Evolutionary conservation across 2,113 vertebrate species (phyloP).

Genomic region (Saccopteryx bilineata): DNA sequence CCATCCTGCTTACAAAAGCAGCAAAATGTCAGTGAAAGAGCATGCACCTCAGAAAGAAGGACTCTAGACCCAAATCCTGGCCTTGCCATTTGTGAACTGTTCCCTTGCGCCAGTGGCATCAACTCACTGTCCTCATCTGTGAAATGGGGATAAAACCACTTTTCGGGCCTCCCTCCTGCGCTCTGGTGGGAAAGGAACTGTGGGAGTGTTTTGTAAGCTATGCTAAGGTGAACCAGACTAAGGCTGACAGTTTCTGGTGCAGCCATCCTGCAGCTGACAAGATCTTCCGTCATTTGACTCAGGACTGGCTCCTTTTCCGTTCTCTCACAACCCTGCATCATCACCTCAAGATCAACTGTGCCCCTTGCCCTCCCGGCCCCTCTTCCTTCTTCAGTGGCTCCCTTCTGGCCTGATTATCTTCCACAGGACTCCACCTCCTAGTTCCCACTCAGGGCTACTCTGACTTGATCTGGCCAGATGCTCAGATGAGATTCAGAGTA

Average conservation of each 20-base stretch:
- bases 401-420: neutral
- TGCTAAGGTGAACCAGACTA: neutral
- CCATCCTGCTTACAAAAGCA: neutral
- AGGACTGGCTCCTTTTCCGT: neutral
- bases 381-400: neutral
- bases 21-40: neutral
- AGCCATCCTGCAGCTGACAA: neutral
- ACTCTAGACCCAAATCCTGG: neutral
- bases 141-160: neutral
- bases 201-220: neutral
- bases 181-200: neutral
- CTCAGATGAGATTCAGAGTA: neutral
- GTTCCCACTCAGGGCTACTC: neutral
- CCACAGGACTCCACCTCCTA: neutral
- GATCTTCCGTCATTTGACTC: too few species aligned
- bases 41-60: slow-evolving; percentile 37
- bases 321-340: neutral
- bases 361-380: neutral
- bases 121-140: neutral
- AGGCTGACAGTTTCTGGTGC: neutral
- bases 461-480: neutral
- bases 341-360: neutral
- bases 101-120: neutral
- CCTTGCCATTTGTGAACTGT: neutral
- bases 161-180: neutral